Percentiles rank a stretch among this genome's conserved stretches.
These are phyloP conservation scores for Mionectes olivaceus DNA, from an alignment of 2,797 vertebrate species.

Conservation along the genomic window DNA sequence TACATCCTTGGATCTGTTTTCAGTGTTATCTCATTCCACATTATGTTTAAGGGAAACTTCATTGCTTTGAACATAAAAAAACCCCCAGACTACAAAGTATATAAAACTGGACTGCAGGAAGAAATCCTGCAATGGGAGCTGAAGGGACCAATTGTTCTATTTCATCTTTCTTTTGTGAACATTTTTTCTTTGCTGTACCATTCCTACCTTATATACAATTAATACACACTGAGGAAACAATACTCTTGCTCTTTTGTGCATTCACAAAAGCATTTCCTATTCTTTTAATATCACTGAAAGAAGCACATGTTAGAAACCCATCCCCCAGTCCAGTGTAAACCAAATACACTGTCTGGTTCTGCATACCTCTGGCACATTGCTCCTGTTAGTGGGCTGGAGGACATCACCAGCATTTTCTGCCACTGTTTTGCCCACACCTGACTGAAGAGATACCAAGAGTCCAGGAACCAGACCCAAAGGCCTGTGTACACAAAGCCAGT, in stretches of 20 bases:
- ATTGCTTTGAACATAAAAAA: not conserved
- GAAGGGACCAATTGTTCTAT: not conserved
- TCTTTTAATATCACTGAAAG: not conserved
- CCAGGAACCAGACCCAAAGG: not conserved
- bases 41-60: slow-evolving; percentile 26
- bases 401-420: not conserved
- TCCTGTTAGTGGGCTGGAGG: not conserved
- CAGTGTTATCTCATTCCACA: slow-evolving; percentile 12
- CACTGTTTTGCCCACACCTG: rapidly evolving
- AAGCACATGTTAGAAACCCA: not conserved
- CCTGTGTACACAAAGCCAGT: not conserved
- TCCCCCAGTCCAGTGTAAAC: not conserved
- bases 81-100: not conserved
- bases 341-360: not conserved
- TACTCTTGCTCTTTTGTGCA: rapidly evolving
- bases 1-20: slow-evolving; percentile 12
- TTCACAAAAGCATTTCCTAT: not conserved
- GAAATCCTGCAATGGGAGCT: not conserved
- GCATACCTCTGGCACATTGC: rapidly evolving
- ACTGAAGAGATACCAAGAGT: not conserved
- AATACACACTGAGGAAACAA: not conserved
- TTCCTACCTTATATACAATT: not conserved
- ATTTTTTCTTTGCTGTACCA: not conserved
- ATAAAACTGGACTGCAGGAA: not conserved
- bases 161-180: not conserved